phyloP scores from a whole-genome alignment of 1,140 invertebrate genomes.

The Maniola jurtina region DNA sequence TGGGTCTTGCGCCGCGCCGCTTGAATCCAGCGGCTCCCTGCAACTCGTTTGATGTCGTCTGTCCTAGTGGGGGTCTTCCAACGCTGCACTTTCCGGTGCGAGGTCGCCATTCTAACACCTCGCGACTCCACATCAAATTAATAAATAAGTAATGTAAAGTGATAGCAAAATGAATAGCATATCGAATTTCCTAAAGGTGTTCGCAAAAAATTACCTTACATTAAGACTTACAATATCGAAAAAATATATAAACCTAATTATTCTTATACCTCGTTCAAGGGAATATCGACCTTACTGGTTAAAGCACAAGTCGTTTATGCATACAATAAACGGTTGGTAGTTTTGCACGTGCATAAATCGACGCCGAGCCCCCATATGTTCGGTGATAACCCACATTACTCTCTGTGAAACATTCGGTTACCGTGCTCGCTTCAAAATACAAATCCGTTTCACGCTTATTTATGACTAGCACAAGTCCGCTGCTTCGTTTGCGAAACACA shows the following conservation, averaged over 20 bases:
- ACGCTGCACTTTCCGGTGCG: too few species aligned
- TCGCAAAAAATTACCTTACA: not conserved
- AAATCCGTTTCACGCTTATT: constrained; percentile 1
- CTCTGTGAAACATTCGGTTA: constrained; percentile 2
- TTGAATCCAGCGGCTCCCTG: too few species aligned
- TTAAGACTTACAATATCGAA: not conserved
- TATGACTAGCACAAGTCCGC: not conserved
- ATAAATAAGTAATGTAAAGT: too few species aligned
- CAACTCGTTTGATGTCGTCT: too few species aligned
- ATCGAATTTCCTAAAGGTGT: not conserved
- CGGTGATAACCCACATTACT: constrained; percentile 10
- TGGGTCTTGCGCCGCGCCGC: too few species aligned
- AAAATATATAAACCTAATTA: not conserved
- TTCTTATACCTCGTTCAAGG: not conserved
- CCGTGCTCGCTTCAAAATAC: not conserved
- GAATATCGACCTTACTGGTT: not conserved
- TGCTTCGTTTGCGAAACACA: not conserved
- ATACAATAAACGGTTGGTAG: constrained; percentile 1
- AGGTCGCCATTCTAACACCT: too few species aligned
- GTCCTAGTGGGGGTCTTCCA: too few species aligned
- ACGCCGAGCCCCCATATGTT: constrained; percentile 11
- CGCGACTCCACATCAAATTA: too few species aligned
- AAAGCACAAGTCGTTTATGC: not conserved
- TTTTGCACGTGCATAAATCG: constrained; percentile 7
- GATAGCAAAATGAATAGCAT: too few species aligned